A percentile compares a stretch with the other conserved stretches of the same genome.
These are phyloP conservation scores for Xiphorhynchus elegans DNA, from an alignment of 2,113 vertebrate species.

Conservation along the genomic window DNA sequence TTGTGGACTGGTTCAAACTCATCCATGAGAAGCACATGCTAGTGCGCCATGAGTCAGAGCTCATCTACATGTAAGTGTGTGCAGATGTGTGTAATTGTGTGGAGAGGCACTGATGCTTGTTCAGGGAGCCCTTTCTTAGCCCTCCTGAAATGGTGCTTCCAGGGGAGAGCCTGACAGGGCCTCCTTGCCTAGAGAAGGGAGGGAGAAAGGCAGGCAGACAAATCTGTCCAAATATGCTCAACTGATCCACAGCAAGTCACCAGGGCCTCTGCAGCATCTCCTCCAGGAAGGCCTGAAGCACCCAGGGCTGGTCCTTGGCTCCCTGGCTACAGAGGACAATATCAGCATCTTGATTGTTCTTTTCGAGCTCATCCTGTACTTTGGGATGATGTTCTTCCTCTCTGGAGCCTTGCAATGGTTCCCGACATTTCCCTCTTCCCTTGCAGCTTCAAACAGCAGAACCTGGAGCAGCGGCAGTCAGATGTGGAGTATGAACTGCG, in stretches of 20 bases:
- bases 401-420: neutral
- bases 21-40: constrained; percentile 88
- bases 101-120: neutral
- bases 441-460: constrained; percentile 88
- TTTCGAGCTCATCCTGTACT: neutral
- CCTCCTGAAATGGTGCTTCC: neutral
- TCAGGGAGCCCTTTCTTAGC: neutral
- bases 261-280: neutral
- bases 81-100: constrained; percentile 50
- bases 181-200: neutral
- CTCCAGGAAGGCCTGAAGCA: neutral
- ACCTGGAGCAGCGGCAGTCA: constrained; percentile 88
- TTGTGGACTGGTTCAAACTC: constrained; percentile 90
- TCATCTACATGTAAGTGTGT: constrained; percentile 89
- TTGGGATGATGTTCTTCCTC: neutral
- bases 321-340: neutral
- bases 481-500: constrained; percentile 90
- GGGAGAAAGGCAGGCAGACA: neutral
- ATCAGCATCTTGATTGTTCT: neutral
- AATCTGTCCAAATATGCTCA: neutral
- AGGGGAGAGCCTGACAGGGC: neutral
- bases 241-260: neutral
- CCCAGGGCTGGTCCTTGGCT: neutral
- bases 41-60: constrained; percentile 84
- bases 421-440: neutral